These are phyloP conservation scores for Ctenomys sociabilis DNA, from an alignment of 2,113 vertebrate species.

Conservation along the genomic window DNA sequence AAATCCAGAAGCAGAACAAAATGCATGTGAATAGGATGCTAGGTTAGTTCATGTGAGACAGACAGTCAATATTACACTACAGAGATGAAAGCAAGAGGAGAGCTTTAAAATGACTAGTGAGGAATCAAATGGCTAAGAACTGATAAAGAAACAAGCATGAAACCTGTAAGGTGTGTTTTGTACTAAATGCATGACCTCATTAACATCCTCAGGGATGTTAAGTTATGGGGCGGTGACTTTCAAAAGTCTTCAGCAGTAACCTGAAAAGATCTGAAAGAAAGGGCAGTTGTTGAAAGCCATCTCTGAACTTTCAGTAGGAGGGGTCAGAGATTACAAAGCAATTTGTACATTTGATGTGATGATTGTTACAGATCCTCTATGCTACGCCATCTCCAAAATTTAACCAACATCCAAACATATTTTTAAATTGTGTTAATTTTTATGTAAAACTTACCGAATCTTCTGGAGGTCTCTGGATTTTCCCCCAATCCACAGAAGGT, in stretches of 20 bases:
- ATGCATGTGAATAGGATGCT: neutral
- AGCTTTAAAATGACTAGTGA: constrained; percentile 34
- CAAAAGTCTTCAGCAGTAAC: neutral
- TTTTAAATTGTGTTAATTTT: constrained; percentile 54
- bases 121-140: constrained; percentile 8
- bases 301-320: neutral
- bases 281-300: neutral
- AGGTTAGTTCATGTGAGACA: neutral
- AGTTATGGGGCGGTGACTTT: neutral
- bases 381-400: neutral
- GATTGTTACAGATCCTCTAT: neutral
- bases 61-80: neutral
- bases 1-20: neutral
- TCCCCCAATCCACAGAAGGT: constrained; percentile 96
- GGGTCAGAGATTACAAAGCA: neutral
- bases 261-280: neutral
- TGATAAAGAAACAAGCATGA: constrained; percentile 7
- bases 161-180: neutral
- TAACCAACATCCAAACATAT: constrained; percentile 21
- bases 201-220: neutral
- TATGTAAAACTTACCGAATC: constrained; percentile 91
- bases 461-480: constrained; percentile 97
- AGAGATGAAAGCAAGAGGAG: neutral
- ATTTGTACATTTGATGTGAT: neutral
- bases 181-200: neutral